Percentiles rank a stretch among this genome's conserved stretches.
Conservation (phyloP, 1,140 invertebrate species). For the Aphelinus atriplicis region DNA sequence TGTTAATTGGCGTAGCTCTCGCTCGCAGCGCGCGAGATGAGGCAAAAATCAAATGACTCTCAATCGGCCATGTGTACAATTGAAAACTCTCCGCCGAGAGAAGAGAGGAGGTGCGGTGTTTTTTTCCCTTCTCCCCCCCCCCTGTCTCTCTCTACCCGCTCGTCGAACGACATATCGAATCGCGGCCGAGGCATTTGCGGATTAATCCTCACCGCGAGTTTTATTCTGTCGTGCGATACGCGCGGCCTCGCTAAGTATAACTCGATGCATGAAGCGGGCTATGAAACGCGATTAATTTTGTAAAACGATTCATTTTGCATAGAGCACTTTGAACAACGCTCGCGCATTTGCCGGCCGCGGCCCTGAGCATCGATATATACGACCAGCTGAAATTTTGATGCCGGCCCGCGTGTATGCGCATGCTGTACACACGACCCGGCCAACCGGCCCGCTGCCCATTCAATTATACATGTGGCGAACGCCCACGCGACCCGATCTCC, state of each 20-base stretch:
- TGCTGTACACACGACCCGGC: not conserved
- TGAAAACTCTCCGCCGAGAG: not conserved
- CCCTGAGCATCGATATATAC: constrained; percentile 14
- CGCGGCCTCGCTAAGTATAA: not conserved
- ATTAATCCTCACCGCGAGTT: no score
- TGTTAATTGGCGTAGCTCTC: constrained; percentile 14
- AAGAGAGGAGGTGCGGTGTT: not conserved
- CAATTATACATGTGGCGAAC: constrained; percentile 12
- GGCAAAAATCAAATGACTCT: constrained; percentile 1
- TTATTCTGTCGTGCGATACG: no score
- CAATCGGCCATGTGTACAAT: constrained; percentile 19
- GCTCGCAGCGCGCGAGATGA: not conserved
- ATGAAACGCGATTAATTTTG: constrained; percentile 26
- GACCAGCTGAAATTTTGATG: constrained; percentile 27
- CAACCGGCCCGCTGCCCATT: not conserved
- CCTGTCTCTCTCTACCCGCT: not conserved
- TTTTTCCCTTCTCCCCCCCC: not conserved
- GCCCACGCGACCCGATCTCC: not conserved
- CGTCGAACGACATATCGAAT: not conserved
- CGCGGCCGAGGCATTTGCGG: no score
- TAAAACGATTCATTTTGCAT: constrained; percentile 32
- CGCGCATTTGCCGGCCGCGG: not conserved
- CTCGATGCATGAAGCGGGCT: not conserved
- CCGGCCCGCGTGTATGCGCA: not conserved
- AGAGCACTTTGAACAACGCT: constrained; percentile 14